Conservation (phyloP, 2,888 invertebrate species). For the Polyommatus iphigenia region DNA sequence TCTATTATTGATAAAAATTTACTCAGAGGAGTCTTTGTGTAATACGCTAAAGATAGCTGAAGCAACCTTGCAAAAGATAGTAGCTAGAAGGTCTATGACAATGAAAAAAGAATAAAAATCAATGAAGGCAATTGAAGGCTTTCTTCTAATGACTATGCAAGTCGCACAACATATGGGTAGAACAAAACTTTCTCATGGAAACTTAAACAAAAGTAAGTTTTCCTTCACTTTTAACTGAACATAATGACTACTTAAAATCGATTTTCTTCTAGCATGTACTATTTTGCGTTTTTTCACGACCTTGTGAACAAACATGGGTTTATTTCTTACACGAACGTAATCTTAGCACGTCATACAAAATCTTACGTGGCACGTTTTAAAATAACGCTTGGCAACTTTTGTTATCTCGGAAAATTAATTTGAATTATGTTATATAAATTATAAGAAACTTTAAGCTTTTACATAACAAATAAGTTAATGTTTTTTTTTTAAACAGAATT, state of each 20-base stretch:
- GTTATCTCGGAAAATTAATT: not conserved
- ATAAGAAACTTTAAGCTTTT: not conserved
- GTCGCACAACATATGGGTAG: not conserved
- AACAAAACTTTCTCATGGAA: not conserved
- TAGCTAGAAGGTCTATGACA: too few species aligned
- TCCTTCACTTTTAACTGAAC: not conserved
- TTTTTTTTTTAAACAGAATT: not conserved
- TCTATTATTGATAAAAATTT: too few species aligned
- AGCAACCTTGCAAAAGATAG: too few species aligned
- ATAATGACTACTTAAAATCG: not conserved
- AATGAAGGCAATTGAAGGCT: not conserved
- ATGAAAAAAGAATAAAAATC: not conserved
- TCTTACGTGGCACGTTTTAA: not conserved
- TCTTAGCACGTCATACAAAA: not conserved
- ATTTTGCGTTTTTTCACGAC: not conserved
- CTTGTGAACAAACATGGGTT: not conserved
- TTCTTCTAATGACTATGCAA: not conserved
- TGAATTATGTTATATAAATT: not conserved
- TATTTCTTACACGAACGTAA: conserved; percentile 6
- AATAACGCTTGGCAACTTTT: not conserved
- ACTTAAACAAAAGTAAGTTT: not conserved
- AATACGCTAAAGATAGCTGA: too few species aligned
- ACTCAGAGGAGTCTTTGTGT: too few species aligned
- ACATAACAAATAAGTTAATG: not conserved
- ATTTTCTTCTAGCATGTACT: not conserved